Percentiles rank a stretch among this genome's conserved stretches.
phyloP scores from a whole-genome alignment of 2,113 vertebrate species.

The Pangasianodon gigas region DNA sequence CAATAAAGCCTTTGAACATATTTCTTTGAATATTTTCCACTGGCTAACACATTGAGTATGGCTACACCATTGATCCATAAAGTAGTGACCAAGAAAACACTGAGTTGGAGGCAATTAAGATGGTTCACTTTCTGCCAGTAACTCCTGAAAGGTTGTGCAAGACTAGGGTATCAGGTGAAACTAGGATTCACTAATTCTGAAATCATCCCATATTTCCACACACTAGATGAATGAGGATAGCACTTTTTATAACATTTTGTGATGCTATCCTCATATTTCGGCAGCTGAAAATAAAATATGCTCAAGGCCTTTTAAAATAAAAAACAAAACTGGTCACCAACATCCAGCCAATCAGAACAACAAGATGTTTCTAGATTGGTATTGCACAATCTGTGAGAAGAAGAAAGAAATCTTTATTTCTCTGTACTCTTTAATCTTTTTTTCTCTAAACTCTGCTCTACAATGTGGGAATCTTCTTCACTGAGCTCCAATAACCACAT shows the following conservation, averaged over 20 bases:
- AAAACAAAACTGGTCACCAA: not conserved
- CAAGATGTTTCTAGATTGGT: not conserved
- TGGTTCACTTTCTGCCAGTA: not conserved
- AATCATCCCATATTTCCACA: not conserved
- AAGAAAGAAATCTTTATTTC: not conserved
- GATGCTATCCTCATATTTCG: not conserved
- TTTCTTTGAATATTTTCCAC: not conserved
- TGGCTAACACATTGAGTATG: not conserved
- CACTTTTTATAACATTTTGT: not conserved
- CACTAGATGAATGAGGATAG: not conserved
- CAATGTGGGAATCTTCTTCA: conserved; percentile 1
- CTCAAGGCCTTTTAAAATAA: not conserved
- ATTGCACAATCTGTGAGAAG: not conserved
- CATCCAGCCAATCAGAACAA: not conserved
- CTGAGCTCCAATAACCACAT: not conserved
- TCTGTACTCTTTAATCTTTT: not conserved
- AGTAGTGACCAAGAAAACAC: not conserved
- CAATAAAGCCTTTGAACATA: not conserved
- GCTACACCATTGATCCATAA: not conserved
- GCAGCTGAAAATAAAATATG: not conserved
- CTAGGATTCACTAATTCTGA: not conserved
- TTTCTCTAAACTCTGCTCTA: not conserved
- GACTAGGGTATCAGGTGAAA: not conserved
- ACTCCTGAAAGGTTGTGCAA: not conserved
- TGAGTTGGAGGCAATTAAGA: not conserved